Base-by-base conservation (phyloP, 1,140 invertebrate genomes). In the Orchestia grillus region DNA sequence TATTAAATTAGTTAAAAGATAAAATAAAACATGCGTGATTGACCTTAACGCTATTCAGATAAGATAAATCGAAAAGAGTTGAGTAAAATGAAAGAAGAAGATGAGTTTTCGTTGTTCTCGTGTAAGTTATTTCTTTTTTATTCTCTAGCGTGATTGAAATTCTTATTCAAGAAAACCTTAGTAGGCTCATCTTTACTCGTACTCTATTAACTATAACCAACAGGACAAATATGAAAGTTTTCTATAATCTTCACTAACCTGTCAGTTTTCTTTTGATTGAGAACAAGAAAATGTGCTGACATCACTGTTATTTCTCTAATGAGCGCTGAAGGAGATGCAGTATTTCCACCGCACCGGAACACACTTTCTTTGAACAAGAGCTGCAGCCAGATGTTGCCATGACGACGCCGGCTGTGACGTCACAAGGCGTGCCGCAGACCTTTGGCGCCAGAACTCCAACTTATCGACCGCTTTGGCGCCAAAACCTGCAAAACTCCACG, bases 401-500 rank as follows among this genome's bases (percentile, higher is more conserved):
- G 92, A 40, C 92, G 47, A 94, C 92, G 44, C 41, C 43, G 40
- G 44, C 15, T 15, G 44, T 45, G 92, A 94, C 92, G 92, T 94
- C 92, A 47, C 92, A 8, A 43, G 44, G 43, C 41, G 92, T 15
- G 44, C 44, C 44, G 19, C 92, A 94, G 92, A 94, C 44, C 40
- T 42, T 44, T 94, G 92, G 92, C 92, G 92, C 92, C 92, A 94
- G 92, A 94, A 94, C 43, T 11, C 44, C 43, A 47, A 94, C 43
- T 47, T 94, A 94, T 94, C 92, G 92, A 94, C 44, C 92, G 92
- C 44, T 42, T 94, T 94, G 92, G 92, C 92, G 44, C 92, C 92
- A 94, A 94, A 94, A 94, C 92, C 92, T 47, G 92, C 92, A 94
- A 94, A 94, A 94, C 92, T 94, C 44, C 92, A 47, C 36, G 40